Evolutionary conservation across 2,113 vertebrate genomes (phyloP).

Genomic region (Aegithalos caudatus): DNA sequence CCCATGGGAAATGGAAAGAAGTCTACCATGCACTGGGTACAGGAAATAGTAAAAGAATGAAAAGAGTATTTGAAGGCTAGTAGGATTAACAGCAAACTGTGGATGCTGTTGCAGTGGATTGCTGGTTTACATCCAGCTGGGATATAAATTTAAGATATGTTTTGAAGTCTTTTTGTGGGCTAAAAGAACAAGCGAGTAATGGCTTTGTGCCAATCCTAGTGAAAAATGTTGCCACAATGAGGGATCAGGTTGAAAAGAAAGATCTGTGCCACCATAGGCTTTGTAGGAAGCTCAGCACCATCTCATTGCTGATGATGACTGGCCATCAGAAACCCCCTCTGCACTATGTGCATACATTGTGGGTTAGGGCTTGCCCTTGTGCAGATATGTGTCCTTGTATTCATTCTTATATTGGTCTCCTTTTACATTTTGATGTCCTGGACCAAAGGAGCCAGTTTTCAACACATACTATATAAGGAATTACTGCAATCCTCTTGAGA

Average conservation of each 20-base stretch:
- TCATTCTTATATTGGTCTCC: background rate
- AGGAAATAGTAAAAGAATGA: background rate
- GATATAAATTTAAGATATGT: background rate
- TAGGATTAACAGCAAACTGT: background rate
- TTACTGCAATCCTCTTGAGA: background rate
- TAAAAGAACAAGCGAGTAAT: background rate
- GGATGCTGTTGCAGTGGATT: background rate
- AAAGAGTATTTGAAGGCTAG: background rate
- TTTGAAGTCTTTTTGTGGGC: background rate
- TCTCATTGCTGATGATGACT: background rate
- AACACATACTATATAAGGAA: background rate
- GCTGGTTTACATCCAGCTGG: background rate
- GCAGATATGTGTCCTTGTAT: background rate
- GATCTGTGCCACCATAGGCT: background rate
- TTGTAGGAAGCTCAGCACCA: background rate
- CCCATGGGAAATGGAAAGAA: background rate
- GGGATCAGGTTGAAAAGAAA: background rate
- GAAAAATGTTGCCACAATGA: background rate
- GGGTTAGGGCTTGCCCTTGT: background rate
- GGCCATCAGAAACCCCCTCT: background rate
- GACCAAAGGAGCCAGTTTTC: background rate
- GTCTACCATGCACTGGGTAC: background rate
- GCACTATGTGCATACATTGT: background rate
- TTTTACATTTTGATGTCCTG: background rate
- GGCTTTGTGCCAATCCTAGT: background rate